Evolutionary conservation across 2,888 invertebrate species (phyloP).

Genomic region (Conistra vaccinii): DNA sequence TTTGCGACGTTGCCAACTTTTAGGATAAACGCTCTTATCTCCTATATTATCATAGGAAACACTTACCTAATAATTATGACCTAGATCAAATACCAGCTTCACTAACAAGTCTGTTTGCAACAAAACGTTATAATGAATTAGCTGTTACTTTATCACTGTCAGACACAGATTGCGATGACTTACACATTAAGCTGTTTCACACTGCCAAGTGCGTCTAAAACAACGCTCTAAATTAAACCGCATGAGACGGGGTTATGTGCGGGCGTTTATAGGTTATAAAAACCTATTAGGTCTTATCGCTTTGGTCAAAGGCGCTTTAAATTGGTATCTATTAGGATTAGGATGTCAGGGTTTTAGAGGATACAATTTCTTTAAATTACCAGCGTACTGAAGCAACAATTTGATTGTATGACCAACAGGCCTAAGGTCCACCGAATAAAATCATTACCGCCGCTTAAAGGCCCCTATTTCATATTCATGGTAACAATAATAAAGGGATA

Average conservation of each 20-base stretch:
- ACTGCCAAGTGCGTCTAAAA: slow-evolving; percentile 45
- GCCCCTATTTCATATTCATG: no score
- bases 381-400: no score
- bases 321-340: background rate
- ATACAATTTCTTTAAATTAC: background rate
- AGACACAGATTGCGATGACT: slow-evolving; percentile 51
- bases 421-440: no score
- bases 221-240: slow-evolving; percentile 56
- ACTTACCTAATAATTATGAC: background rate
- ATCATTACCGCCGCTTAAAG: no score
- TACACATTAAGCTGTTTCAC: slow-evolving; percentile 28
- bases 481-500: no score
- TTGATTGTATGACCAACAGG: no score
- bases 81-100: background rate
- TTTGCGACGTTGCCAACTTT: no score
- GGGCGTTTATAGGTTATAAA: background rate
- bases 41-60: no score
- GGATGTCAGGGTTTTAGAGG: background rate
- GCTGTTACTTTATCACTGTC: slow-evolving; percentile 55
- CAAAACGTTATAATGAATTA: slow-evolving; percentile 43
- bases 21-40: no score
- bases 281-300: background rate
- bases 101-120: slow-evolving; percentile 5
- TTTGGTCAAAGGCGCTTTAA: slow-evolving; percentile 13
- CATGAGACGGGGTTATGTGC: slow-evolving; percentile 16